Evolutionary conservation across 2,113 vertebrate species (phyloP).

Genomic region (Athene noctua): DNA sequence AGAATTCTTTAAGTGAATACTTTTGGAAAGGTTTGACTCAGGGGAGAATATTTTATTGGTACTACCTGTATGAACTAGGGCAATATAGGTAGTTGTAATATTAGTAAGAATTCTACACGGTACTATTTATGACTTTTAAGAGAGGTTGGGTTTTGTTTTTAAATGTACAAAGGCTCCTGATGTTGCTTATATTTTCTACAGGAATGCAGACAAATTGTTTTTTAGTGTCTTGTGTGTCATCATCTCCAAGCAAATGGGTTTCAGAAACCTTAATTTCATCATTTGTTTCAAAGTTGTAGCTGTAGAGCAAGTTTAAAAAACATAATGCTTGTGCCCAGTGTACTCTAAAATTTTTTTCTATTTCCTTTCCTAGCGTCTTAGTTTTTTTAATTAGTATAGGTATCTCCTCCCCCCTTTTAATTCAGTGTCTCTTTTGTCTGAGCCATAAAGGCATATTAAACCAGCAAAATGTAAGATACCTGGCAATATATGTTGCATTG

Average conservation of each 20-base stretch:
- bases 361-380: background rate
- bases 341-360: background rate
- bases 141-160: background rate
- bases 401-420: background rate
- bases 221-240: constrained; percentile 17
- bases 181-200: background rate
- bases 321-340: background rate
- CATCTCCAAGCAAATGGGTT: constrained; percentile 11
- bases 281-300: constrained; percentile 29
- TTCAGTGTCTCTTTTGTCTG: background rate
- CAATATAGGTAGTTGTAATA: constrained; percentile 28
- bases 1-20: constrained; percentile 47
- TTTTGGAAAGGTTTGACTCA: constrained; percentile 9
- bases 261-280: constrained; percentile 34
- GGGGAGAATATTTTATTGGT: constrained; percentile 30
- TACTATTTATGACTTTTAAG: constrained; percentile 24
- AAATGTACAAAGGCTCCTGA: constrained; percentile 2
- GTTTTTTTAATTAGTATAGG: background rate
- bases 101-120: constrained; percentile 40
- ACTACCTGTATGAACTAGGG: background rate
- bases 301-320: constrained; percentile 2
- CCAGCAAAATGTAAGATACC: background rate
- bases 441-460: background rate
- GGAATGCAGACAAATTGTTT: background rate
- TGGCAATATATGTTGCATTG: background rate